phyloP scores from a whole-genome alignment of 1,140 invertebrate genomes.

The Drosophila albomicans region DNA sequence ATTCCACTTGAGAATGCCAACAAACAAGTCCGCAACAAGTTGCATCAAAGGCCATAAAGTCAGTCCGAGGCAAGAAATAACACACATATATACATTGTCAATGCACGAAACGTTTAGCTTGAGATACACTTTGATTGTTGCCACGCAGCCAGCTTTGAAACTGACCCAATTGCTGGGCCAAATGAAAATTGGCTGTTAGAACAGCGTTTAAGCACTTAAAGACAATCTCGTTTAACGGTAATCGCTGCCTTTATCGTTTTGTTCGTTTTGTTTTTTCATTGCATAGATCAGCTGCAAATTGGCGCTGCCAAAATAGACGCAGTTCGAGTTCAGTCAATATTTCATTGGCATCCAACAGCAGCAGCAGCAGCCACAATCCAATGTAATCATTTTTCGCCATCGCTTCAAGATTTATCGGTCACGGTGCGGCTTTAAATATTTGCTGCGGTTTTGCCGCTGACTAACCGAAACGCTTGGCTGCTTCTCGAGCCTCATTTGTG shows the following conservation, averaged over 20 bases:
- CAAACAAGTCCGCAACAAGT: conserved; percentile 69
- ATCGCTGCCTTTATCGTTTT: conserved; percentile 21
- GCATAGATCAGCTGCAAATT: conserved; percentile 58
- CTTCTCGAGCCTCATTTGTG: conserved; percentile 34
- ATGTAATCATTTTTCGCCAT: conserved; percentile 50
- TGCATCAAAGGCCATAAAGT: conserved; percentile 73
- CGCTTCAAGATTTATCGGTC: conserved; percentile 64
- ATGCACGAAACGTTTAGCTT: conserved; percentile 27
- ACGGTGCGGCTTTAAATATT: conserved; percentile 55
- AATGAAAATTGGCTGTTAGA: conserved; percentile 22
- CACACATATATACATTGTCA: conserved; percentile 27
- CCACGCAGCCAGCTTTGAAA: conserved; percentile 13
- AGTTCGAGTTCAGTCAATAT: conserved; percentile 47
- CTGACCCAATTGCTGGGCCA: conserved; percentile 57
- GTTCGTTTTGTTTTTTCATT: conserved; percentile 9
- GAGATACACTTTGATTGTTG: conserved; percentile 32
- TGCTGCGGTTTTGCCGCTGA: conserved; percentile 33
- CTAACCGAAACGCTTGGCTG: conserved; percentile 45
- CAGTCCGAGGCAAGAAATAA: conserved; percentile 26
- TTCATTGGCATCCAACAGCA: conserved; percentile 9
- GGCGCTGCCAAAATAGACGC: conserved; percentile 43
- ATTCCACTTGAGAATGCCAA: conserved; percentile 61
- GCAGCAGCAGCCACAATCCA: conserved; percentile 19
- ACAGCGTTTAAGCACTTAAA: conserved; percentile 45
- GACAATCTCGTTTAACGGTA: conserved; percentile 50